Percentiles rank a stretch among this genome's conserved stretches.
Conservation (phyloP, 2,797 vertebrate genomes). For the Hylomyscus alleni region DNA sequence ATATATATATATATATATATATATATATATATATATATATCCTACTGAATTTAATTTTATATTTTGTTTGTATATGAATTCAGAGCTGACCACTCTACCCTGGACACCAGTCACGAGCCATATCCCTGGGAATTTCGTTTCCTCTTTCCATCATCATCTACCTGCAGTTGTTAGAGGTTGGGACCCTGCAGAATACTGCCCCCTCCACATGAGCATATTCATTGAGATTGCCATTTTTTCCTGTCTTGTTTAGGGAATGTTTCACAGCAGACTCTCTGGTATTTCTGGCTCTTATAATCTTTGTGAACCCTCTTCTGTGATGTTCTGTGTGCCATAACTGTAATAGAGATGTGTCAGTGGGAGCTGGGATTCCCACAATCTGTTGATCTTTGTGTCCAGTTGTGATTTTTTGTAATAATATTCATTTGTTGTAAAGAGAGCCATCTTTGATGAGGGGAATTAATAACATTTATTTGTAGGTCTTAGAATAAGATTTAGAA, state of each 20-base stretch:
- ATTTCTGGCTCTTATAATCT: not conserved
- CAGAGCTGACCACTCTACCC: too few species aligned
- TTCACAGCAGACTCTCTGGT: not conserved
- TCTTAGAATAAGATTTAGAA: not conserved
- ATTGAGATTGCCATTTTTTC: not conserved
- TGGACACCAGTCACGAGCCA: not conserved
- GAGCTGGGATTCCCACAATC: not conserved
- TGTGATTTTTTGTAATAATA: not conserved
- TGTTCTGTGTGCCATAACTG: not conserved
- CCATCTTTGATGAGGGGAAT: not conserved
- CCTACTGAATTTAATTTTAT: not conserved
- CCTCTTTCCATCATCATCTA: not conserved
- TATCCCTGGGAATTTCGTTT: not conserved
- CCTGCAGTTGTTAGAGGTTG: not conserved
- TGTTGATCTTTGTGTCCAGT: not conserved
- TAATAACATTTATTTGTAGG: not conserved
- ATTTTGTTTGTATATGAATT: not conserved
- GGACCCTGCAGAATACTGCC: too few species aligned
- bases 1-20: not conserved
- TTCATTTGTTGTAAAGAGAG: not conserved
- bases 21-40: not conserved
- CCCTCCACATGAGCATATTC: not conserved
- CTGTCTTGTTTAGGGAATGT: not conserved
- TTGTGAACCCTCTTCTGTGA: not conserved
- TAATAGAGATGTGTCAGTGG: not conserved